These are phyloP conservation scores for Pelobates fuscus DNA, from an alignment of 2,113 vertebrate species.

Conservation along the genomic window DNA sequence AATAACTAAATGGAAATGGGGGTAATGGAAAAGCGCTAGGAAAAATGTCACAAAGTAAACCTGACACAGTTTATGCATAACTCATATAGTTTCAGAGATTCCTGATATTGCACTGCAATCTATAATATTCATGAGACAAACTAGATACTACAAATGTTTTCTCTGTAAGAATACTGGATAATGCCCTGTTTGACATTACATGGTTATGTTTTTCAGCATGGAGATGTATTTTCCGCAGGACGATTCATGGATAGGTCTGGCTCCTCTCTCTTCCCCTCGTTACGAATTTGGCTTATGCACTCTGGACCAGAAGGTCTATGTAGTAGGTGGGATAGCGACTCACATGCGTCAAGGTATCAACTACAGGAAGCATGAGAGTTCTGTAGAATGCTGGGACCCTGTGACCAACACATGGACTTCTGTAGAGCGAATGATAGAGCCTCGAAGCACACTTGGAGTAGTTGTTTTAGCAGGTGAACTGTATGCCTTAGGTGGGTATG, in stretches of 20 bases:
- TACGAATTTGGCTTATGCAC: slow-evolving; percentile 93
- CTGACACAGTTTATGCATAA: no score
- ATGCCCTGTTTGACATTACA: no score
- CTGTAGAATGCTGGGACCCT: slow-evolving; percentile 94
- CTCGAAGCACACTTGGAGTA: slow-evolving; percentile 89
- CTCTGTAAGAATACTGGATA: no score
- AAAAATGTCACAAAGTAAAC: no score
- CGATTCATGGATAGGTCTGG: slow-evolving; percentile 96
- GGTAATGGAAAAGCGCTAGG: no score
- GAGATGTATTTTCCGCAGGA: slow-evolving; percentile 98
- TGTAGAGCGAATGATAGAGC: slow-evolving; percentile 88
- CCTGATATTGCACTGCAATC: no score
- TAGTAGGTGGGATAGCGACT: slow-evolving; percentile 93
- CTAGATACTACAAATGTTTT: no score
- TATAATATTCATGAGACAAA: no score
- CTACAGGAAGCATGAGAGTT: slow-evolving; percentile 90
- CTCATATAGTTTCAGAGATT: no score
- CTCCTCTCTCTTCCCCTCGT: slow-evolving; percentile 88
- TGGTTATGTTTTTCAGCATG: slow-evolving; percentile 77
- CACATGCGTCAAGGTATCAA: slow-evolving; percentile 90
- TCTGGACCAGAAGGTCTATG: slow-evolving; percentile 92
- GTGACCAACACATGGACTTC: slow-evolving; percentile 93
- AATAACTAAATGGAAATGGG: no score
- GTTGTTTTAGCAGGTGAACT: slow-evolving; percentile 91
- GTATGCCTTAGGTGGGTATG: slow-evolving; percentile 92